Evolutionary conservation across 2,797 vertebrate genomes (phyloP).

Genomic region (Pangasius mekongensis): DNA sequence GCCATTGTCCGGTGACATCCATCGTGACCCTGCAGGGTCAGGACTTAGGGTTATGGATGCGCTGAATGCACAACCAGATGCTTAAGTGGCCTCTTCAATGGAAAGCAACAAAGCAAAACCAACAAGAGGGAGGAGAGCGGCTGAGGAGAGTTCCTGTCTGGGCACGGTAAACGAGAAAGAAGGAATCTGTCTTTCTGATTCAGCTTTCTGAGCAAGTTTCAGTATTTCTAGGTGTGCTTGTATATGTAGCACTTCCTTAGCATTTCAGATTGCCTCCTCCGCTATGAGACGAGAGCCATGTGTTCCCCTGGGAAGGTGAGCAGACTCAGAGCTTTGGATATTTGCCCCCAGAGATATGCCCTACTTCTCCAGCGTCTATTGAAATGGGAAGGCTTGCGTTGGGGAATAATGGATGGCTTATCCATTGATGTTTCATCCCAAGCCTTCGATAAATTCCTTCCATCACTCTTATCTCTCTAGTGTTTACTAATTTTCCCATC

Average conservation of each 20-base stretch:
- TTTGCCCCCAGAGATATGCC: conserved; percentile 22
- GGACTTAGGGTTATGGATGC: conserved; percentile 52
- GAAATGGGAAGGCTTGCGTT: not conserved
- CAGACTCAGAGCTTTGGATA: not conserved
- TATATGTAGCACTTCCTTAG: not conserved
- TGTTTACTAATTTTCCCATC: conserved; percentile 17
- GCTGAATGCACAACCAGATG: conserved; percentile 76
- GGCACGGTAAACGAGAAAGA: conserved; percentile 10
- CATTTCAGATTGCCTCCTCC: not conserved
- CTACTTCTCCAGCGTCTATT: conserved; percentile 22
- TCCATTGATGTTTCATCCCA: conserved; percentile 6
- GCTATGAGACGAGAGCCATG: not conserved
- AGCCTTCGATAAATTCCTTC: not conserved
- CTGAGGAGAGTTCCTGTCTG: conserved; percentile 48
- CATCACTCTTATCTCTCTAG: conserved; percentile 23
- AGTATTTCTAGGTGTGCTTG: not conserved
- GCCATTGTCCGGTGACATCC: conserved; percentile 58
- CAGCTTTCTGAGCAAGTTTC: not conserved
- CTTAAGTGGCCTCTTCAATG: conserved; percentile 65
- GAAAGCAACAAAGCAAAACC: conserved; percentile 64
- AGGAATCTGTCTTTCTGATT: conserved; percentile 1
- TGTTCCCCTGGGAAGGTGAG: conserved; percentile 15
- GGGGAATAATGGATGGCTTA: not conserved
- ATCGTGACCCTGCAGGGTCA: conserved; percentile 62
- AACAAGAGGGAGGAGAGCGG: conserved; percentile 48